phyloP scores from a whole-genome alignment of 1,140 invertebrate genomes.

The Bathynomus jamesi region DNA sequence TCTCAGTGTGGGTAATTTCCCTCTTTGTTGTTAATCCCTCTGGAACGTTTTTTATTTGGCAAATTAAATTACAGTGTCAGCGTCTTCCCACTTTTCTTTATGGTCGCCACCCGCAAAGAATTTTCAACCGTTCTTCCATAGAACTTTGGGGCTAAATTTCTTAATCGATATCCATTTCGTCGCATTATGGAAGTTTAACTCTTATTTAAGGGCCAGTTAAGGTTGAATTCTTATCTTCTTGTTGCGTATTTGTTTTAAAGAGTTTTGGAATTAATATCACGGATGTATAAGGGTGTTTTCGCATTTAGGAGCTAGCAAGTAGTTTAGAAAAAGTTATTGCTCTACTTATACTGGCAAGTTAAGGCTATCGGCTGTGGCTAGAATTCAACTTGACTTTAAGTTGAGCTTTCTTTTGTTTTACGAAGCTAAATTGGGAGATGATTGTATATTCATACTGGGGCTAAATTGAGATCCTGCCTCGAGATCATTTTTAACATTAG shows the following conservation, averaged over 20 bases:
- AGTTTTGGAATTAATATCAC: neutral
- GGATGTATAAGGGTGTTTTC: neutral
- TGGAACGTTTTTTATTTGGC: neutral
- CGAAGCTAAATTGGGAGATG: neutral
- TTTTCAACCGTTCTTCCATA: neutral
- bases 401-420: neutral
- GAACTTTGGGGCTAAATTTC: neutral
- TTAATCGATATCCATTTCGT: neutral
- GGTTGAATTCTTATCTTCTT: neutral
- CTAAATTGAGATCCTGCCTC: no score
- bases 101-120: neutral
- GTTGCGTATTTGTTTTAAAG: neutral
- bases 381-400: neutral
- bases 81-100: neutral
- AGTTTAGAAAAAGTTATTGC: neutral
- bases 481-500: no score
- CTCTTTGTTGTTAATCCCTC: neutral
- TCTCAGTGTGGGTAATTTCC: neutral
- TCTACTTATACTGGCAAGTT: neutral
- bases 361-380: neutral
- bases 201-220: neutral
- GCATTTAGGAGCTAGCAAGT: neutral
- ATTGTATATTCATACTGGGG: neutral
- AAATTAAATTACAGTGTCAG: slow-evolving; percentile 1
- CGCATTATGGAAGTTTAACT: neutral